Conservation (phyloP, 2,888 invertebrate genomes). For the Erannis defoliaria region DNA sequence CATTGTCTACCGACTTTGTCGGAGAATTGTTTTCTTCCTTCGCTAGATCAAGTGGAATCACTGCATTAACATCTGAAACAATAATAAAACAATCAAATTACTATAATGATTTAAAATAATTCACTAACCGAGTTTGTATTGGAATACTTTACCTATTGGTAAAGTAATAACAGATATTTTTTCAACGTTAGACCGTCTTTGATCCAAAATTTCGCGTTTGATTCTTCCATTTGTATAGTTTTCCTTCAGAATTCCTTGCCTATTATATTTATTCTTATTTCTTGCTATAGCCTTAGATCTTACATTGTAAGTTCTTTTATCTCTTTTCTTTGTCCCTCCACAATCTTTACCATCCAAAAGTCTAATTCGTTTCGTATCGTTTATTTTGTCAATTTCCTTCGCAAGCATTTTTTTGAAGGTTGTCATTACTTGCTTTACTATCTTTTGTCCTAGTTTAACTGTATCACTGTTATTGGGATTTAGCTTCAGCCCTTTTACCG, state of each 20-base stretch:
- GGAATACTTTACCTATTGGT: conserved; percentile 15
- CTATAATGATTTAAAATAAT: background rate
- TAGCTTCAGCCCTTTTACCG: conserved; percentile 24
- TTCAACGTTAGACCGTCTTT: background rate
- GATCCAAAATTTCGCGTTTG: conserved; percentile 16
- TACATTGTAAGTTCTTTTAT: conserved; percentile 13
- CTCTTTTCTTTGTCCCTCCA: conserved; percentile 15
- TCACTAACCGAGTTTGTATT: background rate
- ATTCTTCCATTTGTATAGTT: conserved; percentile 5
- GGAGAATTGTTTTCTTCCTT: background rate
- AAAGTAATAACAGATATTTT: conserved; percentile 9
- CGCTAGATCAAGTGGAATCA: conserved; percentile 1
- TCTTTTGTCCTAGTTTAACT: conserved; percentile 41
- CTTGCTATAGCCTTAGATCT: conserved; percentile 2
- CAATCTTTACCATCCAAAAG: conserved; percentile 15
- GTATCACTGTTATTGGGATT: conserved; percentile 36
- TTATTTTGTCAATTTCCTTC: conserved; percentile 45
- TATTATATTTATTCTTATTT: conserved; percentile 17
- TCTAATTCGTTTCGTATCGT: conserved; percentile 22
- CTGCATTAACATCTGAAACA: conserved; percentile 12
- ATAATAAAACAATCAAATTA: background rate
- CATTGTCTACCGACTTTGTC: background rate
- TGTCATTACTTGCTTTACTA: conserved; percentile 56
- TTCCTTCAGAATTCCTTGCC: background rate
- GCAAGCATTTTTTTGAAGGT: conserved; percentile 56